phyloP scores from a whole-genome alignment of 2,888 invertebrate genomes.

The Drosophila robusta region DNA sequence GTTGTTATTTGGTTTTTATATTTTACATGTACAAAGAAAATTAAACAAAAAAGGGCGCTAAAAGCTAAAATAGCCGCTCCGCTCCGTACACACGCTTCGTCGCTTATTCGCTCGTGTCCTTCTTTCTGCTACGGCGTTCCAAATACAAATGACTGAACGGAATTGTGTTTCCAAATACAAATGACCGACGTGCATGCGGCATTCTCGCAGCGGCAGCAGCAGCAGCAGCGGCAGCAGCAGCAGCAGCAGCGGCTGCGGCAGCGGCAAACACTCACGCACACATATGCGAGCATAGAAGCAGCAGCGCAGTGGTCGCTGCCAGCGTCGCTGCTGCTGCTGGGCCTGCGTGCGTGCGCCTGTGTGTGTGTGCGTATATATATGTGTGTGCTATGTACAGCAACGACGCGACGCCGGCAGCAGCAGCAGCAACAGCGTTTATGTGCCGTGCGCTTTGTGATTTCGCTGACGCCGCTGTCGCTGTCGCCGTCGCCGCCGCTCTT shows the following conservation, averaged over 20 bases:
- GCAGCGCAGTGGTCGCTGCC: conserved; percentile 39
- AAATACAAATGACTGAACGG: conserved; percentile 83
- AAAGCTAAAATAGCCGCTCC: conserved; percentile 83
- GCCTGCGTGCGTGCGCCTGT: conserved; percentile 15
- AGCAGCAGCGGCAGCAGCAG: conserved; percentile 21
- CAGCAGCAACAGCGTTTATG: conserved; percentile 43
- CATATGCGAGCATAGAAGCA: conserved; percentile 30
- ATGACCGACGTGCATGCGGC: conserved; percentile 81
- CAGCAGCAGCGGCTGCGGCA: conserved; percentile 35
- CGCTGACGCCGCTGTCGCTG: conserved; percentile 41
- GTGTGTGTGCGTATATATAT: conserved; percentile 21
- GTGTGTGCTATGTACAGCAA: conserved; percentile 50
- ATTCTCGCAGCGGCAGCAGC: conserved; percentile 43
- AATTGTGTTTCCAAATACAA: conserved; percentile 81
- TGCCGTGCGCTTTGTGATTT: conserved; percentile 52
- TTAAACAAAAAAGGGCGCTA: conserved; percentile 83
- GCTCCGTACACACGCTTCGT: conserved; percentile 79
- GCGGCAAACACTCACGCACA: conserved; percentile 20
- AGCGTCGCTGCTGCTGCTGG: conserved; percentile 46
- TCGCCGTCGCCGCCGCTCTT: conserved; percentile 30
- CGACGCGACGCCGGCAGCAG: conserved; percentile 15
- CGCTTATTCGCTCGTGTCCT: conserved; percentile 77
- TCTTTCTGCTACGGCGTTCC: conserved; percentile 83
- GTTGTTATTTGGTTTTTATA: conserved; percentile 35
- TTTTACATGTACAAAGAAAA: conserved; percentile 67